Evolutionary conservation across 2,113 vertebrate species (phyloP), one percentile per base, ranked within the genome.

Genomic region (Tricholaema leucomelas): DNA sequence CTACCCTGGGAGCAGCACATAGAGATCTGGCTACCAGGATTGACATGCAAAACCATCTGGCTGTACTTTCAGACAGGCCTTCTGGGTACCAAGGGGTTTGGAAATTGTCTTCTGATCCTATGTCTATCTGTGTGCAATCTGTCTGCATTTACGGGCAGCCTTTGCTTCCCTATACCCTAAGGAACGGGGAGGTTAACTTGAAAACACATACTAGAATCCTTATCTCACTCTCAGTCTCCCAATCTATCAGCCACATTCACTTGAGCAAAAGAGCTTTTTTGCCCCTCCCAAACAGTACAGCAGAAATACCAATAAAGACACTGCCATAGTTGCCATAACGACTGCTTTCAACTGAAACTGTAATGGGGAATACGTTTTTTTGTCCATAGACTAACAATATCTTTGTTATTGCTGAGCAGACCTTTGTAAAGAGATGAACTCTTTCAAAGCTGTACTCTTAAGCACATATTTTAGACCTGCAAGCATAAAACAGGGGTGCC

Each of bases 321-420:
- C 55, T 64, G 69, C 72, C 90, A 64, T 20, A 80, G 92, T 96
- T 96, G 90, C 88, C 95, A 83, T 96, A 96, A 95, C 93, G 95
- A 96, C 85, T 80, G 82, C 81, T 88, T 86, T 87, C 66, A 87
- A 82, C 72, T 75, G 54, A 33, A 81, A 56, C 11, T 79, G 52
- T 76, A 61, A 24, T 44, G 63, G 66, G 54, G 69, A 87, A 85
- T 35, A 64, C 13, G 20, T 55, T 86, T 83, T 81, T 73, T 84
- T 81, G 79, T 74, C 54, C 42, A 79, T 14, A 81, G 50, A 81
- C 52, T 74, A 88, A 69, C 77, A 88, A 31, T 82, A 52, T 70
- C 50, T 74, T 94, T 74, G 63, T 67, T 86, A 76, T 65, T 71
- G 28, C 33, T 72, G 78, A 75, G 36, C 8, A 85, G 52, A 78